Evolutionary conservation across 2,797 vertebrate species (phyloP).

Genomic region (Streptopelia turtur): DNA sequence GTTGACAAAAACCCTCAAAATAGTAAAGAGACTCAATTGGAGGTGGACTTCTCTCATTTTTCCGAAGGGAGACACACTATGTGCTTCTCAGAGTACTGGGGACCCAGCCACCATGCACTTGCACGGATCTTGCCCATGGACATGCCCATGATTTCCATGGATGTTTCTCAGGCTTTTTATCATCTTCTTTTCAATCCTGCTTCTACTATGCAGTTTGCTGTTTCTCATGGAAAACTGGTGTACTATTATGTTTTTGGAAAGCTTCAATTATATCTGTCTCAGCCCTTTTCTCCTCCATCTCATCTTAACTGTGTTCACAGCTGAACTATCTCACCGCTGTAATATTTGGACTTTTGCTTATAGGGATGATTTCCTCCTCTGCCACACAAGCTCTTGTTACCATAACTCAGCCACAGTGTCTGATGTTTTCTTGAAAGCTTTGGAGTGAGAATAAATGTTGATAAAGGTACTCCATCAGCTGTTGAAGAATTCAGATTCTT

Average conservation of each 20-base stretch:
- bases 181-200: not conserved
- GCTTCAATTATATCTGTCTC: fast-evolving
- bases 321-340: not conserved
- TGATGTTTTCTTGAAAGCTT: not conserved
- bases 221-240: not conserved
- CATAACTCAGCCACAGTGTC: not conserved
- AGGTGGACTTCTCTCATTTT: not conserved
- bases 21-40: not conserved
- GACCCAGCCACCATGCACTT: not conserved
- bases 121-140: not conserved
- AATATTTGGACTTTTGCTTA: not conserved
- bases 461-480: fast-evolving
- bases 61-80: not conserved
- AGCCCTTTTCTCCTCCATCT: not conserved
- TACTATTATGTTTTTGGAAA: not conserved
- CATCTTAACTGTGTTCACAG: not conserved
- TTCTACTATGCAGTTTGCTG: not conserved
- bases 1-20: not conserved
- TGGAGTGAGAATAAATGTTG: not conserved
- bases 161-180: not conserved
- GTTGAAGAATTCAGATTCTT: not conserved
- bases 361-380: not conserved
- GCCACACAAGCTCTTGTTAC: not conserved
- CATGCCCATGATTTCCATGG: not conserved
- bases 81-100: not conserved